A percentile compares a stretch with the other conserved stretches of the same genome.
Evolutionary conservation across 2,797 vertebrate species (phyloP).

Genomic region (Myotis myotis): DNA sequence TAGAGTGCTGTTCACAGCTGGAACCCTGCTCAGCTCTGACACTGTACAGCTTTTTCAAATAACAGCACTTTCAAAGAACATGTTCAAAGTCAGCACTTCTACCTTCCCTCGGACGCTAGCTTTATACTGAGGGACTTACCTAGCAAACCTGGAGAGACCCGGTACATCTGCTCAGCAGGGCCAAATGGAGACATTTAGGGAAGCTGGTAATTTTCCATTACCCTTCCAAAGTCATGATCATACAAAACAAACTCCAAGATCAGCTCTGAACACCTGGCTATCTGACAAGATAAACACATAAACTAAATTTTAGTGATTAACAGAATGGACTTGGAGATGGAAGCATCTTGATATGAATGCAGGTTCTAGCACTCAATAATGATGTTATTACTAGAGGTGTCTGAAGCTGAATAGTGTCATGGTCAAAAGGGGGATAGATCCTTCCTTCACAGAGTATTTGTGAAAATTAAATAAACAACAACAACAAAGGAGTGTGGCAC

Average conservation of each 20-base stretch:
- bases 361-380: neutral
- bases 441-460: neutral
- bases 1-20: conserved; percentile 48
- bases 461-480: neutral
- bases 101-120: neutral
- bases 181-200: neutral
- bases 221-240: neutral
- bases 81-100: conserved; percentile 27
- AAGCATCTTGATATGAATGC: neutral
- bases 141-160: neutral
- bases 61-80: conserved; percentile 48
- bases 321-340: neutral
- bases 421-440: neutral
- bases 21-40: conserved; percentile 49
- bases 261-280: neutral
- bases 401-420: neutral
- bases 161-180: neutral
- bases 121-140: neutral
- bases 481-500: neutral
- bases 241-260: neutral
- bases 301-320: neutral
- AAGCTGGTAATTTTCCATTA: neutral
- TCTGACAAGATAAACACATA: neutral
- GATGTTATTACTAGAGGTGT: neutral
- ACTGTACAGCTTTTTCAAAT: conserved; percentile 52